Conservation (phyloP, 2,113 vertebrate genomes). For the Riparia riparia region DNA sequence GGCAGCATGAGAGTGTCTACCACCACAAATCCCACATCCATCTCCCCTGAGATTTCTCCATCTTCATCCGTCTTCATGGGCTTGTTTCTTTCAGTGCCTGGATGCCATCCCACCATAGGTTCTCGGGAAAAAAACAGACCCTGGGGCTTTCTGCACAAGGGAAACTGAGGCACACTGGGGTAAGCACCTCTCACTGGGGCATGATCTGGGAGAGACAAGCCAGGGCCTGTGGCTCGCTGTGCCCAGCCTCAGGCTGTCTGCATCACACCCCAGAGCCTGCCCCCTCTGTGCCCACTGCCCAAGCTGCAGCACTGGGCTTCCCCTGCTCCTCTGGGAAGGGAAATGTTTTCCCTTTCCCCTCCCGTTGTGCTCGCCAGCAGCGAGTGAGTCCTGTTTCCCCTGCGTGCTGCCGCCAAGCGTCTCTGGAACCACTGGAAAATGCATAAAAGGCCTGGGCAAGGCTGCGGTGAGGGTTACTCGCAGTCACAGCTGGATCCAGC, state of each 20-base stretch:
- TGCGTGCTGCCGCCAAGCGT: background rate
- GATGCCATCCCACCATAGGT: background rate
- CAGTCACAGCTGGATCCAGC: slow-evolving; percentile 62
- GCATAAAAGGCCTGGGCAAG: slow-evolving; percentile 51
- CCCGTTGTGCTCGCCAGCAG: background rate
- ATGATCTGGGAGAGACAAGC: background rate
- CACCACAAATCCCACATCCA: background rate
- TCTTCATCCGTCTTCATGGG: background rate
- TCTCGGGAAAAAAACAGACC: background rate
- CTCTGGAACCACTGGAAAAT: slow-evolving; percentile 57
- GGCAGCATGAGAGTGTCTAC: rapidly evolving
- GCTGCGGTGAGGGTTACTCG: slow-evolving; percentile 10
- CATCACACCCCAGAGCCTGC: rapidly evolving
- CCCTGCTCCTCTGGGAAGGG: background rate
- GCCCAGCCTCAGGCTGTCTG: background rate
- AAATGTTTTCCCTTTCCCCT: slow-evolving; percentile 51
- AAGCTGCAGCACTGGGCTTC: background rate
- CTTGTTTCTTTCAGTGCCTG: background rate
- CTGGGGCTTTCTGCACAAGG: background rate
- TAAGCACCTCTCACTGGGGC: rapidly evolving
- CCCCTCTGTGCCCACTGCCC: rapidly evolving
- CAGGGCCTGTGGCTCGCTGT: background rate
- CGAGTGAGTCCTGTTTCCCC: slow-evolving; percentile 27
- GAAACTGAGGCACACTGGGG: background rate
- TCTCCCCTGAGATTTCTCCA: background rate